A percentile compares a stretch with the other conserved stretches of the same genome.
Conservation (phyloP, 2,113 vertebrate species). For the Catagonus wagneri region DNA sequence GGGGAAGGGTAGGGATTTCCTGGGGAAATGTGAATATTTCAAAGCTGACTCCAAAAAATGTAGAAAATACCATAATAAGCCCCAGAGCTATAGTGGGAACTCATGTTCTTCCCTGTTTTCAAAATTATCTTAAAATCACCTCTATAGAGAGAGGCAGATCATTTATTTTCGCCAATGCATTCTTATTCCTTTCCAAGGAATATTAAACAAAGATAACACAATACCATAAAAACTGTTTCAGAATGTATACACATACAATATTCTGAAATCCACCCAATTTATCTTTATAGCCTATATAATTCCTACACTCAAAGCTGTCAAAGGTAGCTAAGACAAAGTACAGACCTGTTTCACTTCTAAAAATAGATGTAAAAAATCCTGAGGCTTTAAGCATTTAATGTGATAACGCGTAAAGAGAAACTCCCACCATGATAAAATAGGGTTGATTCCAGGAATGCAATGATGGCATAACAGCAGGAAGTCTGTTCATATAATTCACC, state of each 20-base stretch:
- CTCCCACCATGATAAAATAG: background rate
- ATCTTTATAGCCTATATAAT: background rate
- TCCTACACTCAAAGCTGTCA: background rate
- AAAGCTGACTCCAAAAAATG: background rate
- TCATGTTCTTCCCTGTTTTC: background rate
- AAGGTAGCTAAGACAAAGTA: background rate
- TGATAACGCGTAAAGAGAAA: background rate
- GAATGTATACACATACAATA: background rate
- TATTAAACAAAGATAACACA: background rate
- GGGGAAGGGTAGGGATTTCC: background rate
- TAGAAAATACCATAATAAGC: background rate
- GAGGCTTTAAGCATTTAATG: background rate
- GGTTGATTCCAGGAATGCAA: background rate
- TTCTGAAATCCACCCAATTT: background rate
- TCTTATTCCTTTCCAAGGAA: conserved; percentile 17
- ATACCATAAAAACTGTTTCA: background rate
- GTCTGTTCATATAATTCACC: background rate
- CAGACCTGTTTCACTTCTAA: background rate
- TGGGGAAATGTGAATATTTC: background rate
- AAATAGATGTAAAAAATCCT: background rate
- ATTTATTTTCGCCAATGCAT: background rate
- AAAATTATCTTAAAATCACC: background rate
- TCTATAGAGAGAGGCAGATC: background rate
- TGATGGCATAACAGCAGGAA: background rate
- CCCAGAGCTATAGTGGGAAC: background rate